Percentiles rank a stretch among this genome's conserved stretches.
phyloP scores from a whole-genome alignment of 2,113 vertebrate genomes.

The Gymnarchus niloticus region DNA sequence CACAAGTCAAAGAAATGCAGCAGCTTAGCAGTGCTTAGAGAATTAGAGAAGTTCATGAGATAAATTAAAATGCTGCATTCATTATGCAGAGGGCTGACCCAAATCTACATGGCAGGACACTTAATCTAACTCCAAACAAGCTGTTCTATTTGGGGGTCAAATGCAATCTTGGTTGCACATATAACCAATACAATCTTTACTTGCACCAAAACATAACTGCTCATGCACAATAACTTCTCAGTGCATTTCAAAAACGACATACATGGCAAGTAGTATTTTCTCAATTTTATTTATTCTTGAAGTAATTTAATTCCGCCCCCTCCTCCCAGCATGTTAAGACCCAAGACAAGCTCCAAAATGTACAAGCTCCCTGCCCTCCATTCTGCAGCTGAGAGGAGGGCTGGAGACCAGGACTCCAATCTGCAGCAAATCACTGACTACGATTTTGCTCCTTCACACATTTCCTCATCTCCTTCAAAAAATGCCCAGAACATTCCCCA shows the following conservation, averaged over 20 bases:
- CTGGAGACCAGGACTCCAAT: constrained; percentile 65
- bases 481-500: constrained; percentile 66
- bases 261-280: not conserved
- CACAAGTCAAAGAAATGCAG: not conserved
- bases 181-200: constrained; percentile 2
- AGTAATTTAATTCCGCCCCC: constrained; percentile 45
- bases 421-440: constrained; percentile 61
- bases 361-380: not conserved
- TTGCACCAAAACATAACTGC: not conserved
- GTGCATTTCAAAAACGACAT: constrained; percentile 11
- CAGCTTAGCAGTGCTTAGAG: not conserved
- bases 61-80: not conserved
- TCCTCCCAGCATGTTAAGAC: not conserved
- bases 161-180: not conserved
- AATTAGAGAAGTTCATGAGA: not conserved
- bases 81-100: not conserved
- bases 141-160: not conserved
- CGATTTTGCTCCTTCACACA: constrained; percentile 55
- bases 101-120: not conserved
- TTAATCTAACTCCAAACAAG: not conserved
- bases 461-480: constrained; percentile 59
- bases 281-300: constrained; percentile 74
- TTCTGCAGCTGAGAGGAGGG: constrained; percentile 36
- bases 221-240: not conserved
- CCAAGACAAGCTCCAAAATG: constrained; percentile 1